Conservation (phyloP, 2,888 invertebrate species). For the Phorcus lineatus region DNA sequence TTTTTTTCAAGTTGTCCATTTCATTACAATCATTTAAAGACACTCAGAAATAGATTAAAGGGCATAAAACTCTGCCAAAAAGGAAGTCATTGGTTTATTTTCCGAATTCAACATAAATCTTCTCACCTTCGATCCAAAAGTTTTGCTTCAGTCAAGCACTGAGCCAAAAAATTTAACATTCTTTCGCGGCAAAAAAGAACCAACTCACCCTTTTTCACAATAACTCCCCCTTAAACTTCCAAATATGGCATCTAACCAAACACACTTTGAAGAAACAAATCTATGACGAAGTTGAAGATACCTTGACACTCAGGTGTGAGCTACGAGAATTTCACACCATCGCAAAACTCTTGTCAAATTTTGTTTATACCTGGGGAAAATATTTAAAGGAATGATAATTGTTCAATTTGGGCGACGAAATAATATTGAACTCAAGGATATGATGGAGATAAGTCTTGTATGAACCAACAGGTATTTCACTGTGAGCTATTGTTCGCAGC, state of each 20-base stretch:
- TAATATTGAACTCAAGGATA: neutral
- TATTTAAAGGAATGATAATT: conserved; percentile 14
- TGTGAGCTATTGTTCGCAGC: neutral
- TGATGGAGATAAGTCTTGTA: neutral
- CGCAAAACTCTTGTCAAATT: conserved; percentile 1
- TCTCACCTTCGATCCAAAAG: too few relatives aligned
- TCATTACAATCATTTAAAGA: too few relatives aligned
- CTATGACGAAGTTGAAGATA: neutral
- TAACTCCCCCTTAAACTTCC: neutral
- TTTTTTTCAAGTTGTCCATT: too few relatives aligned
- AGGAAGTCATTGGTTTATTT: too few relatives aligned
- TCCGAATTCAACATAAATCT: too few relatives aligned
- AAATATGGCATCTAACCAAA: conserved; percentile 1
- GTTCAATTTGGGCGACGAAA: neutral
- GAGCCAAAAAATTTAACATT: neutral
- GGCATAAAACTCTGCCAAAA: too few relatives aligned
- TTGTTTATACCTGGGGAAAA: conserved; percentile 1
- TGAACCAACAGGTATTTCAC: neutral
- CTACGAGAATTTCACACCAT: neutral
- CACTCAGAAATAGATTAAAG: too few relatives aligned
- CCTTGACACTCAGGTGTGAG: neutral
- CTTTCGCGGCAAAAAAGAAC: neutral
- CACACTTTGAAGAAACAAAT: neutral
- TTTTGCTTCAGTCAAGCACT: neutral
- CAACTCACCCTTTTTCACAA: neutral